Evolutionary conservation across 2,113 vertebrate species (phyloP), one percentile per base, ranked within the genome.

Genomic region (Albula goreensis): DNA sequence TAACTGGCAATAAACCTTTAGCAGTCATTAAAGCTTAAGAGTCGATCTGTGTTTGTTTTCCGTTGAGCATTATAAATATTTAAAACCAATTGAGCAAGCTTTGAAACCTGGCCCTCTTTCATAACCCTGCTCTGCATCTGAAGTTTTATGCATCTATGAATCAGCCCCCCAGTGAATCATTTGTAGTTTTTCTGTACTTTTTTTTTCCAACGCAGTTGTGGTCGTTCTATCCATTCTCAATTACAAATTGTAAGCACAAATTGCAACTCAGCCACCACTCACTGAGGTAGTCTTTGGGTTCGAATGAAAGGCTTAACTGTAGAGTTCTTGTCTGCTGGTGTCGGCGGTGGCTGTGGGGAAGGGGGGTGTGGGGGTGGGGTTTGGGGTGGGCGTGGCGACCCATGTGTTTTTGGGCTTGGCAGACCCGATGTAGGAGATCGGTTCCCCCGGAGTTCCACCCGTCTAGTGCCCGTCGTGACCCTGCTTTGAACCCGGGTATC

Each of bases 401-500:
- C 31, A 41, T 91, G 87, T 83, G 81, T 77, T 89, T 86, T 88
- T 84, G n/a, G 86, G 86, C 82, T 86, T 17, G 31, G 90, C 91
- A 90, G 31, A 74, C 8, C 50, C 41, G 25, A n/a, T 77, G 4
- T n/a, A 93, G 87, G 80, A 91, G 17, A 19, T 19, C 49, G 19
- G 48, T 8, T 49, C 15, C 17, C 79, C 89, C 84, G 86, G 88
- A 66, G 66, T 22, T 22, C 2, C 81, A 10, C 2, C 88, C 90
- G 85, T 87, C 86, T 79, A 48, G 82, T 88, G 88, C 81, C 86
- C 11, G 10, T 66, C 31, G 8, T 81, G 70, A 86, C 87, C 70
- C 8, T 80, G 86, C 81, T 88, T 90, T 90, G 89, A 92, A 90
- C 80, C 82, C 77, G 84, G 56, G 19, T 83, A 90, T 90, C 91